Conservation (phyloP, 2,113 vertebrate species). For the Verasper variegatus region DNA sequence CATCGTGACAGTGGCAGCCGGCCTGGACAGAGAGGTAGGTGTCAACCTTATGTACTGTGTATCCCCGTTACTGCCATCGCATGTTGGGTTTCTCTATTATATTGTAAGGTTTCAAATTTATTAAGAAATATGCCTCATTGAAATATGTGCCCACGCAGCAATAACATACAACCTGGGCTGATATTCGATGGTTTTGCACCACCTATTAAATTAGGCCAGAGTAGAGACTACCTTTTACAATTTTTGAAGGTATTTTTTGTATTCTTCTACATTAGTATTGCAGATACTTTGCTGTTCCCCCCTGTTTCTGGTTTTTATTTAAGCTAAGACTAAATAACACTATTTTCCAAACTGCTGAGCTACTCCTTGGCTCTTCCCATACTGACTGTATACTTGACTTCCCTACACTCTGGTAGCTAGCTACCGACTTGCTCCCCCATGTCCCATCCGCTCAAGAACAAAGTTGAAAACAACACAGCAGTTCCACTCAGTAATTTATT, state of each 20-base stretch:
- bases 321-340: not conserved
- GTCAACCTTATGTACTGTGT: not conserved
- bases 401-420: not conserved
- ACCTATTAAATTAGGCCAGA: not conserved
- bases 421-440: not conserved
- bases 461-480: conserved; percentile 10
- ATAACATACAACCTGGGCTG: not conserved
- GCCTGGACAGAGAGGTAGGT: conserved; percentile 96
- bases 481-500: conserved; percentile 10
- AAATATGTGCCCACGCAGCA: not conserved
- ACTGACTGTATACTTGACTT: not conserved
- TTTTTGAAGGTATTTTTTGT: not conserved
- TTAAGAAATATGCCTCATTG: too few relatives aligned
- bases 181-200: not conserved
- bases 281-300: not conserved
- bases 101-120: too few relatives aligned
- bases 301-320: not conserved
- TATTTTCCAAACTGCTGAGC: not conserved
- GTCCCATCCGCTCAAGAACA: conserved; percentile 1
- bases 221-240: not conserved
- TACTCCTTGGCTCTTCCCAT: not conserved
- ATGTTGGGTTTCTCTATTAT: too few relatives aligned
- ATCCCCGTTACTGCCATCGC: too few relatives aligned
- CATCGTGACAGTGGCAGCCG: conserved; percentile 94
- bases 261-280: not conserved